Evolutionary conservation across 1,140 invertebrate genomes (phyloP), one percentile per base, ranked within the genome.

Genomic region (Drosophila persimilis): DNA sequence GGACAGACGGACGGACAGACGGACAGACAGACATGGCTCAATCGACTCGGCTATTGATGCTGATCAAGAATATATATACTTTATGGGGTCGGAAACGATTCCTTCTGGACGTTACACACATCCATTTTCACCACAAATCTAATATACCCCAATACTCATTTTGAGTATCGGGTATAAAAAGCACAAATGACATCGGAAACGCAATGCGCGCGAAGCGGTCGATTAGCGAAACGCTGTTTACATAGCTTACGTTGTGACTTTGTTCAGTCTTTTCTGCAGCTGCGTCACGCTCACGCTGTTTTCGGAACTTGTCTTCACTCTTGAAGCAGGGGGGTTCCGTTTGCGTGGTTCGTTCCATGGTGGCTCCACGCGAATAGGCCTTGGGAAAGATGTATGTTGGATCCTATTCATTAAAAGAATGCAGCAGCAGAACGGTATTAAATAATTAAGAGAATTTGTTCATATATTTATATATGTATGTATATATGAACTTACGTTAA

Each of bases 181-280:
- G 91, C 0, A 94, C 94, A 88, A 98, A 98, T 1, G 96, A 96
- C 2, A 96, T 93, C 2, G 97, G 97, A 90, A 99, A 99, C 15
- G 97, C 91, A 52, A 98, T 92, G 31, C 97, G 93, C 0, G 97
- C 96, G 0, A 96, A 94, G 77, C 95, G 94, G 92, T 99, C 97
- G 62, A 98, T 97, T 90, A 95, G 93, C 1, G 96, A 97, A 9
- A 97, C 97, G 83, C 96, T 97, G 91, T 97, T 98, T 62, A 96
- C 94, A 90, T 96, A 95, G 20, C 93, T 92, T 53, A 93, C 64
- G 54, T 89, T 84, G 24, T 63, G 73, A 11, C 81, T 73, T 29
- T 86, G 83, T 9, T 8, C 51, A 31, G 52, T 78, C 59, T 86
- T 84, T 29, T 92, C 91, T 22, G 93, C 92, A 2, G 95, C 95